These are phyloP conservation scores for Diploptera punctata DNA, from an alignment of 2,888 invertebrate species.

Conservation along the genomic window DNA sequence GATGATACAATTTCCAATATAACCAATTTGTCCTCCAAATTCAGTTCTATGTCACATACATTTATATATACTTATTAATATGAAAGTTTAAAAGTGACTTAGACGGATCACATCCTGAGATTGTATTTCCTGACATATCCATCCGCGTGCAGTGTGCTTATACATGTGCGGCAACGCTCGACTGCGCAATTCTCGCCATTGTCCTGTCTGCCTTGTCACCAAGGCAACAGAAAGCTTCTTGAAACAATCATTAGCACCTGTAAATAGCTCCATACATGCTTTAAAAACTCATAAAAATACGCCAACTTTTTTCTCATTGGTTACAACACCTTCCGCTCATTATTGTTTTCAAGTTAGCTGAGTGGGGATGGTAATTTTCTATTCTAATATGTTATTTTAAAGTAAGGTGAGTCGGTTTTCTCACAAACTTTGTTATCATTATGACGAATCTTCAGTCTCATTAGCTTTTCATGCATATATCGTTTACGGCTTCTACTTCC, in stretches of 20 bases:
- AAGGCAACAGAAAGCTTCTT: no score
- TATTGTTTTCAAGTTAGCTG: slow-evolving; percentile 13
- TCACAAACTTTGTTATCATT: slow-evolving; percentile 18
- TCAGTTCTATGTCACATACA: no score
- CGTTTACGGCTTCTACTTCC: slow-evolving; percentile 17
- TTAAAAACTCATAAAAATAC: background rate
- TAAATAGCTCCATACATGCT: background rate
- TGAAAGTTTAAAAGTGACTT: background rate
- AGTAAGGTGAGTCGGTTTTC: background rate
- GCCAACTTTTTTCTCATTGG: background rate
- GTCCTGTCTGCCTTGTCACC: slow-evolving; percentile 36
- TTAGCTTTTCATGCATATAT: slow-evolving; percentile 15
- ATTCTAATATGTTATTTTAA: slow-evolving; percentile 25
- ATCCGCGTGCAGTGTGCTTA: background rate
- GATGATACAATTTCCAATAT: no score
- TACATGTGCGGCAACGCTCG: background rate
- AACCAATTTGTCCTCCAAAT: no score
- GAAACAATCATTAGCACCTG: slow-evolving; percentile 32
- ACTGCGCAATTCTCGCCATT: slow-evolving; percentile 35
- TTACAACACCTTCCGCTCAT: slow-evolving; percentile 26
- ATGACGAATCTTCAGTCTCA: slow-evolving; percentile 19
- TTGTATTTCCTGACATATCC: background rate
- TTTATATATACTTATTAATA: no score
- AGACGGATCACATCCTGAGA: background rate
- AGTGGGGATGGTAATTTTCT: slow-evolving; percentile 6